Evolutionary conservation across 1,140 invertebrate species (phyloP).

Genomic region (Chlorops oryzae): DNA sequence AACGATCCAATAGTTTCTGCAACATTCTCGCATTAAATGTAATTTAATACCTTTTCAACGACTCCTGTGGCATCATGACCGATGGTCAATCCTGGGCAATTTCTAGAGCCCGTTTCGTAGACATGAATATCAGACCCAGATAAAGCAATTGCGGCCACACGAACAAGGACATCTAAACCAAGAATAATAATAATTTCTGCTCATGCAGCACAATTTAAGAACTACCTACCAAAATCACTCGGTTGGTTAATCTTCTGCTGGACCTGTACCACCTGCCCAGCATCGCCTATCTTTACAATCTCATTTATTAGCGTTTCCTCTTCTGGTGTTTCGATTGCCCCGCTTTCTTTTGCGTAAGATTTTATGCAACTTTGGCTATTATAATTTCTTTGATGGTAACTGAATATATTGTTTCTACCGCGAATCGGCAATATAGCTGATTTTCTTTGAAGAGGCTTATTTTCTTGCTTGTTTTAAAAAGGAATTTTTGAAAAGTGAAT

Average conservation of each 20-base stretch:
- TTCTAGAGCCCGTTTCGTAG: conserved; percentile 27
- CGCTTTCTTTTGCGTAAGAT: no score
- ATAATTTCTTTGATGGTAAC: no score
- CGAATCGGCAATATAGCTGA: no score
- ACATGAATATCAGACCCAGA: conserved; percentile 37
- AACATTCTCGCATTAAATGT: neutral
- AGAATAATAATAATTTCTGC: no score
- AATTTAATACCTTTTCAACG: conserved; percentile 19
- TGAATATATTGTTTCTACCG: no score
- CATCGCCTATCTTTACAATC: conserved; percentile 3
- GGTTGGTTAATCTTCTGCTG: conserved; percentile 1
- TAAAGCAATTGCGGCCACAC: conserved; percentile 23
- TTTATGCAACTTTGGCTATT: no score
- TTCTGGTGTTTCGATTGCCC: neutral
- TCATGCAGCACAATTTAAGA: no score
- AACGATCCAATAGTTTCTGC: neutral
- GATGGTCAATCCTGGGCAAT: conserved; percentile 24
- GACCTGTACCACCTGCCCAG: neutral
- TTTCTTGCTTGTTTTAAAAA: no score
- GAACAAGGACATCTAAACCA: conserved; percentile 34
- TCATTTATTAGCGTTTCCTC: neutral
- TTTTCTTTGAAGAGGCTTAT: no score
- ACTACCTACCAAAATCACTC: conserved; percentile 7
- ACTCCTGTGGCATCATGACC: conserved; percentile 37
- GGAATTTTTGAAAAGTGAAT: no score